Evolutionary conservation across 2,797 vertebrate species (phyloP).

Genomic region (Urosaurus nigricauda): DNA sequence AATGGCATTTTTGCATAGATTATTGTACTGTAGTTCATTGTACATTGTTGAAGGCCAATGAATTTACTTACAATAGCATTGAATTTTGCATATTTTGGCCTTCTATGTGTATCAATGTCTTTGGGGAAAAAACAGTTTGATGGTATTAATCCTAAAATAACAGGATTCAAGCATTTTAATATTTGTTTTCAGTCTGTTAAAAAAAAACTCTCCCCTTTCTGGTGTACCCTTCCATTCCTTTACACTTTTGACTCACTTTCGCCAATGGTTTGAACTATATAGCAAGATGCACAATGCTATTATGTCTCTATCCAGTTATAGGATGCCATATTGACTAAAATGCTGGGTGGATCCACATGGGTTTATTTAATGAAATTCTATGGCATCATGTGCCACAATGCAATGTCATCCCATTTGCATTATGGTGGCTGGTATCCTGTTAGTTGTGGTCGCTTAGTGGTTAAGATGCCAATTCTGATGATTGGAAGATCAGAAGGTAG

Average conservation of each 20-base stretch:
- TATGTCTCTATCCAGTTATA: background rate
- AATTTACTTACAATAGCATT: background rate
- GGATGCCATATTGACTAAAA: background rate
- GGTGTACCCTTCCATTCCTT: background rate
- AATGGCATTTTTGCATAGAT: background rate
- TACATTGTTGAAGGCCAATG: background rate
- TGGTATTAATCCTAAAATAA: background rate
- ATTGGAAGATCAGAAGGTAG: no score
- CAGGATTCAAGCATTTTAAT: background rate
- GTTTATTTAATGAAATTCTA: background rate
- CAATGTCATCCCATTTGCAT: background rate
- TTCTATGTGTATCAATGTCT: slow-evolving; percentile 1
- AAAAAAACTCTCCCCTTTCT: background rate
- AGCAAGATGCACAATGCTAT: background rate
- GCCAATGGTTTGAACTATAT: background rate
- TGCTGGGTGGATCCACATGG: background rate
- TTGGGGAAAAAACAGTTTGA: background rate
- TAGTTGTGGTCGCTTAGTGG: no score
- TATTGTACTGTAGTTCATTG: background rate
- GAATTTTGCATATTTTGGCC: background rate
- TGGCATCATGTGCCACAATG: background rate
- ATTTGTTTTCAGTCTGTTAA: background rate
- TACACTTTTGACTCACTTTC: background rate
- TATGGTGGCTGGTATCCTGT: no score
- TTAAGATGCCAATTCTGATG: no score